These are phyloP conservation scores for Cossypha polioptera DNA, from an alignment of 2,797 vertebrate genomes.

Conservation along the genomic window DNA sequence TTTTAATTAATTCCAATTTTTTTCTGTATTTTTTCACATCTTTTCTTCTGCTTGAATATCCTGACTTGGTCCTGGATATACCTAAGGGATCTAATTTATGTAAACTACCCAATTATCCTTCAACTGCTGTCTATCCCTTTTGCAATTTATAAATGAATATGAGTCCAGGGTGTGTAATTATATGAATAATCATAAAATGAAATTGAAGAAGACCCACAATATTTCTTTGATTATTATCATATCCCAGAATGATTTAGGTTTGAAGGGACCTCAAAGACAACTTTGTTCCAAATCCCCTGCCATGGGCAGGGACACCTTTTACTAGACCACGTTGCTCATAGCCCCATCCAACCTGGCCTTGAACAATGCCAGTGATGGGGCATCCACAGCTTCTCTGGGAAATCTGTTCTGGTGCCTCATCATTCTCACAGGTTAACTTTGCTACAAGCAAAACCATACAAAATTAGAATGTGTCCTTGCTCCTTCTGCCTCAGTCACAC, in stretches of 20 bases:
- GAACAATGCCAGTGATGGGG: too few species aligned
- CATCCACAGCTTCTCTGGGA: not conserved
- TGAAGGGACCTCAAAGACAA: not conserved
- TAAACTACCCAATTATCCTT: slow-evolving; percentile 18
- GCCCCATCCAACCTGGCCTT: not conserved
- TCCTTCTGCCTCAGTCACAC: not conserved
- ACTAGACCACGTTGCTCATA: not conserved
- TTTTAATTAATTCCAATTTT: not conserved
- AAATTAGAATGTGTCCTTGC: not conserved
- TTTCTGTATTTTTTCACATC: not conserved
- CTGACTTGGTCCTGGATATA: not conserved
- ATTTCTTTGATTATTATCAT: slow-evolving; percentile 18
- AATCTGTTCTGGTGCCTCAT: not conserved
- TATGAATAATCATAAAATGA: slow-evolving; percentile 13
- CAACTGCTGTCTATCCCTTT: not conserved
- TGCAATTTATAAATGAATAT: slow-evolving; percentile 38
- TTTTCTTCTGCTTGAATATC: not conserved
- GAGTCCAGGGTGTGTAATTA: not conserved
- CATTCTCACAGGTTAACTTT: slow-evolving; percentile 7
- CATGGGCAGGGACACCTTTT: not conserved
- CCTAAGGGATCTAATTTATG: slow-evolving; percentile 18
- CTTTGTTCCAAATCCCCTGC: not conserved
- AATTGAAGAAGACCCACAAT: slow-evolving; percentile 5
- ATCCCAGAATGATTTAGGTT: not conserved
- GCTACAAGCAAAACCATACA: not conserved